Percentiles rank a stretch among this genome's conserved stretches.
phyloP scores from a whole-genome alignment of 2,888 invertebrate genomes.

The Gandaritis pyraliata region DNA sequence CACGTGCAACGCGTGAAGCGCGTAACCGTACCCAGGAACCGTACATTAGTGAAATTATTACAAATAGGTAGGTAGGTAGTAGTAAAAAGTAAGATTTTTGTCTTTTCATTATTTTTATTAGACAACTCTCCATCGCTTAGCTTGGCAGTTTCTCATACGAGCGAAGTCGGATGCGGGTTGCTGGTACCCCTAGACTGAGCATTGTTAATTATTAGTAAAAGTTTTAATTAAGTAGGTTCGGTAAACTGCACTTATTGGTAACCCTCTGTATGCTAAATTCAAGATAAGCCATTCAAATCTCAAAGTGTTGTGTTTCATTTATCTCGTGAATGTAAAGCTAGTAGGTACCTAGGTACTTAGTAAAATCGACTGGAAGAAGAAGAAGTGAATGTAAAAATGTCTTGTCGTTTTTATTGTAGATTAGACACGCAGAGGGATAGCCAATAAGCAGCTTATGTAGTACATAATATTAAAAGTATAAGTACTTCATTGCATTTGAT shows the following conservation, averaged over 20 bases:
- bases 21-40: neutral
- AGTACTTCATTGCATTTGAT: constrained; percentile 8
- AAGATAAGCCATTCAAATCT: no score
- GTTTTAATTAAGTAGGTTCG: no score
- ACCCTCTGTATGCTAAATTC: no score
- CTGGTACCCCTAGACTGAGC: neutral
- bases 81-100: neutral
- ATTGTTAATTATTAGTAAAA: no score
- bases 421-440: neutral
- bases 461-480: neutral
- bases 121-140: neutral
- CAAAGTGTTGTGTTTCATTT: no score
- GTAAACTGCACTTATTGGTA: no score
- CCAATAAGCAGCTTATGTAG: neutral
- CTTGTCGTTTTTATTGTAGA: neutral
- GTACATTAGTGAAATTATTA: neutral
- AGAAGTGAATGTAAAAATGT: no score
- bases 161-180: neutral
- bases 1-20: no score
- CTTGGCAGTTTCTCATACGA: neutral
- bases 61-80: no score
- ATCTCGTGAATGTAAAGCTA: no score
- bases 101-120: neutral
- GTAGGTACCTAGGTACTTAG: no score
- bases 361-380: no score